Base-by-base conservation (phyloP, 2,888 invertebrate genomes). In the Diaphora mendica region DNA sequence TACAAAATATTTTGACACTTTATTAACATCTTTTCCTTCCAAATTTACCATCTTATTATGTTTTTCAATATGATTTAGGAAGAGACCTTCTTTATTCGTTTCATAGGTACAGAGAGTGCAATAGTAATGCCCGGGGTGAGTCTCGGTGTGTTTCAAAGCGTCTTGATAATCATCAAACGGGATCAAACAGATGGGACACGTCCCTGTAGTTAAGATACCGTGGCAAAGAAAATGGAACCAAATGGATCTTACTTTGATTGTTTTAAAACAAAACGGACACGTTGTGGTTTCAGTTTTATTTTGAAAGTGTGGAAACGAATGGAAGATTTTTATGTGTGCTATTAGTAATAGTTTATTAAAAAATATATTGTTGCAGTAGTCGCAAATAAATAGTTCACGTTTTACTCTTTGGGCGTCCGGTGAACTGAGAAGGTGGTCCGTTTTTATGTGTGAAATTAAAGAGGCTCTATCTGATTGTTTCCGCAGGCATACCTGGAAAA, bases 341-440 rank as follows among this genome's bases (percentile, higher is more conserved):
- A 76, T 33, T 0, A 94, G 69, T 0, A 91, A 71, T 0, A 76
- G 64, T 64, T 94, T 94, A 75, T 93, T 93, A 78, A 94, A 94
- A 80, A 92, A 94, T 8, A 94, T 67, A 0, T 82, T 72, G 0
- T 79, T 33, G 23, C 94, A 94, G 0, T 79, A 2, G 1, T 91
- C 80, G 9, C 94, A 94, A 0, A 93, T 79, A 72, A 83, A 94
- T 3, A 92, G 83, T 35, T 93, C 88, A 0, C 91, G 80, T 74
- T 93, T 91, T 0, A 94, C 79, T 0, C 89, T 71, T 0, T 70
- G 69, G 0, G 93, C 89, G 0, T 83, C 73, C 0, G 87, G 86
- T 0, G 91, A 84, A n/a, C 89, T 91, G 0, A 85, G 78, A 0
- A 94, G 77, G 35, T 94, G 94, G 0, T 81, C 70, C 0, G 78